These are phyloP conservation scores for Altica lythri DNA, from an alignment of 2,888 invertebrate genomes.

Conservation along the genomic window DNA sequence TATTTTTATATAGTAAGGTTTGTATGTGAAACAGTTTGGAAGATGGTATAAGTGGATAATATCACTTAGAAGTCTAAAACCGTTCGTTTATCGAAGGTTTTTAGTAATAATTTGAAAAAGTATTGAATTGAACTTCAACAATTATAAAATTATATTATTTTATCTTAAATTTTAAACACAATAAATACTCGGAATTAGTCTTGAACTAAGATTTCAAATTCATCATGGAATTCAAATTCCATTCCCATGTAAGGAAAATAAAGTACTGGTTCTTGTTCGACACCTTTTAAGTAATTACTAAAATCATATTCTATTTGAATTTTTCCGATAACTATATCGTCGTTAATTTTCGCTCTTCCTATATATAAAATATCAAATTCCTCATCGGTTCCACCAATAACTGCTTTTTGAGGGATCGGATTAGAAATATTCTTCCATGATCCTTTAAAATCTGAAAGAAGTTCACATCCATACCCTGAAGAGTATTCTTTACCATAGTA, in stretches of 20 bases:
- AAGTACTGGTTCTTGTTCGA: not conserved
- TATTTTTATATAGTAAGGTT: no score
- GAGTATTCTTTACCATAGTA: conserved; percentile 8
- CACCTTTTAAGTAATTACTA: not conserved
- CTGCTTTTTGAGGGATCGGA: not conserved
- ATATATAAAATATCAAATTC: conserved; percentile 1
- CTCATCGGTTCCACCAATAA: not conserved
- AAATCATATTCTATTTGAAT: not conserved
- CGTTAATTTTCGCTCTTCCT: conserved; percentile 1
- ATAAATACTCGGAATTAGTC: no score
- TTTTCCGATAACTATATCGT: conserved; percentile 3
- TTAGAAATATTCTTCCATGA: not conserved
- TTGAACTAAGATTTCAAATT: conserved; percentile 4
- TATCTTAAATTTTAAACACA: no score
- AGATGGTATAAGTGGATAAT: no score
- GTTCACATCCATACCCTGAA: not conserved
- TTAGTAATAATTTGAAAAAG: no score
- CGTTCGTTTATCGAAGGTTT: no score
- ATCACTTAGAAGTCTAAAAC: no score
- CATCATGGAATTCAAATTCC: not conserved
- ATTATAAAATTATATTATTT: no score
- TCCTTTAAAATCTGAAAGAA: conserved; percentile 4
- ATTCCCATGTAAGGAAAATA: not conserved
- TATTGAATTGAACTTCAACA: no score
- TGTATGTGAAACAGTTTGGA: no score